These are phyloP conservation scores for Mactra quadrangularis DNA, from an alignment of 1,140 invertebrate genomes.

Conservation along the genomic window DNA sequence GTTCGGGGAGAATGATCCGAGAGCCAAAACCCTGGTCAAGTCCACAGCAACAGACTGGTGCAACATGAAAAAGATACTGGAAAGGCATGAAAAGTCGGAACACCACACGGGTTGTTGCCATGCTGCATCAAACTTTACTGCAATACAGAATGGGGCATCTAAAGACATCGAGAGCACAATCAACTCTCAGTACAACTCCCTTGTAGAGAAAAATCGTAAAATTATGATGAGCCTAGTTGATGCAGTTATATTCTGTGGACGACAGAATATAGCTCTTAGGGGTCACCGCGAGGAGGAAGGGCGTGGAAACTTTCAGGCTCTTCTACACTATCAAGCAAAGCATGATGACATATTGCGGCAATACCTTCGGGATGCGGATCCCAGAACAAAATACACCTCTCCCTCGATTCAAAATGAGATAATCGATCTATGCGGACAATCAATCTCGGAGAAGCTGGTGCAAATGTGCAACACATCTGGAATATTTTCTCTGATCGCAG, in stretches of 20 bases:
- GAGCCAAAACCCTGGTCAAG: slow-evolving; percentile 3
- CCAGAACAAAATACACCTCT: slow-evolving; percentile 14
- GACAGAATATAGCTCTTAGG: slow-evolving; percentile 48
- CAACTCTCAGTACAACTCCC: neutral
- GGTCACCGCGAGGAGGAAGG: slow-evolving; percentile 39
- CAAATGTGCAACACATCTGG: neutral
- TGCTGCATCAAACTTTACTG: neutral
- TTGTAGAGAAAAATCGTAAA: slow-evolving; percentile 14
- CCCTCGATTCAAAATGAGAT: slow-evolving; percentile 7
- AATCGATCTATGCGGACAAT: neutral
- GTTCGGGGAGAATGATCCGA: slow-evolving; percentile 3
- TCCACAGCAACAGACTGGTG: slow-evolving; percentile 3
- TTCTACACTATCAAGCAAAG: slow-evolving; percentile 14
- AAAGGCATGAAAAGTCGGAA: neutral
- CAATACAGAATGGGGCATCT: neutral
- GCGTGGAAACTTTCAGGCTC: slow-evolving; percentile 39
- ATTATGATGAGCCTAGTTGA: slow-evolving; percentile 19
- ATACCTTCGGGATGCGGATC: slow-evolving; percentile 14
- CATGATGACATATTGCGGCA: slow-evolving; percentile 16
- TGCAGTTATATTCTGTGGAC: slow-evolving; percentile 46
- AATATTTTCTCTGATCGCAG: slow-evolving; percentile 7
- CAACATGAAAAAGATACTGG: slow-evolving; percentile 19
- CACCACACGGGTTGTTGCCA: neutral
- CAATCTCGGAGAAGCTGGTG: neutral
- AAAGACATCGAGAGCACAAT: slow-evolving; percentile 15